Conservation (phyloP, 1,140 invertebrate species). For the Drosophila equinoxialis region DNA sequence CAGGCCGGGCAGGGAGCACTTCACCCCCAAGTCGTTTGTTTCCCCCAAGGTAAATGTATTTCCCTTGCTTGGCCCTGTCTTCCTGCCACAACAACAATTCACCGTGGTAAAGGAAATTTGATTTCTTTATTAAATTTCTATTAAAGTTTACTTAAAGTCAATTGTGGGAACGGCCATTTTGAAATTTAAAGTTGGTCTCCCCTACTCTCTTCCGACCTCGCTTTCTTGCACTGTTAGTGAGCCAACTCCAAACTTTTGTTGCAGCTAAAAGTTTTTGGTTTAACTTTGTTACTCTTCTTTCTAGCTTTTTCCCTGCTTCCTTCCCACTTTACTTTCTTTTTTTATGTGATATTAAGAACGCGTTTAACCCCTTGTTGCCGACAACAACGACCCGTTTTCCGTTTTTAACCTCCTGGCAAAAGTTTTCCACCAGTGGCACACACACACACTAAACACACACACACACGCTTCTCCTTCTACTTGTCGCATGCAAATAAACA, state of each 20-base stretch:
- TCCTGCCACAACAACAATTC: background rate
- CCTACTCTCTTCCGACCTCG: background rate
- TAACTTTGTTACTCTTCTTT: constrained; percentile 71
- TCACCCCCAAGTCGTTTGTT: background rate
- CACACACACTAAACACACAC: constrained; percentile 24
- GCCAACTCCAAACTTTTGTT: constrained; percentile 57
- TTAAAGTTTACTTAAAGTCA: constrained; percentile 5
- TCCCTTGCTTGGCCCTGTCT: background rate
- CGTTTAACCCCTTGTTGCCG: constrained; percentile 65
- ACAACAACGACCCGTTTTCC: constrained; percentile 42
- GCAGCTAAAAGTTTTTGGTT: constrained; percentile 66
- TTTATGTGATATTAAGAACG: constrained; percentile 75
- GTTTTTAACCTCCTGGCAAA: constrained; percentile 34
- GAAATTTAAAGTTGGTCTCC: background rate
- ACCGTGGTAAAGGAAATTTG: background rate
- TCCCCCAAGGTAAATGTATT: background rate
- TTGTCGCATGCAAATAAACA: constrained; percentile 77
- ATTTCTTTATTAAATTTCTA: constrained; percentile 11
- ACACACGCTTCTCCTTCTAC: background rate
- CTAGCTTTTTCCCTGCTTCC: background rate
- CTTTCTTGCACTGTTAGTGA: constrained; percentile 3
- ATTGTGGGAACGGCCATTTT: constrained; percentile 11
- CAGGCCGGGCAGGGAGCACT: background rate
- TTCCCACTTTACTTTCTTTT: constrained; percentile 12
- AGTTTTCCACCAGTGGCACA: constrained; percentile 38